Conservation (phyloP, 35 echinoderm and acorn worm species). For the Holothuria glaberrima region DNA sequence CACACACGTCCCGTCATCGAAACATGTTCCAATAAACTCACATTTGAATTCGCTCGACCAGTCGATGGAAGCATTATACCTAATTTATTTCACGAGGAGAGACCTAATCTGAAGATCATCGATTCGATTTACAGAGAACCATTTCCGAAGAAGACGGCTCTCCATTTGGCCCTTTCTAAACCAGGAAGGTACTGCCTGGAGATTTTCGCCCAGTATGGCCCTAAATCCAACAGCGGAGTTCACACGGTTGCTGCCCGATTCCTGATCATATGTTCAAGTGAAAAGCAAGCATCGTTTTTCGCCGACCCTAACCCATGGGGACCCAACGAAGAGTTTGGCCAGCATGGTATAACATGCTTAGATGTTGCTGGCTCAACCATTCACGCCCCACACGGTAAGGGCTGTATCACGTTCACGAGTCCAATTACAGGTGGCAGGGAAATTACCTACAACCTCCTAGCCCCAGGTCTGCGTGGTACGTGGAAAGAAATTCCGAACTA, state of each 20-base stretch:
- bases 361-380: conserved; percentile 46
- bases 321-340: not conserved
- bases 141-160: conserved; percentile 17
- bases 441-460: conserved; percentile 39
- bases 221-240: not conserved
- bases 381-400: conserved; percentile 27
- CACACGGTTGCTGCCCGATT: conserved; percentile 31
- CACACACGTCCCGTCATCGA: conserved; percentile 32
- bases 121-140: conserved; percentile 38
- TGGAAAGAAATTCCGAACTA: conserved; percentile 47
- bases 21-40: conserved; percentile 21
- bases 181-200: conserved; percentile 39
- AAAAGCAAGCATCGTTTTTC: conserved; percentile 34
- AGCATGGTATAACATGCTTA: not conserved
- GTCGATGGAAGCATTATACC: conserved; percentile 9
- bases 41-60: conserved; percentile 30
- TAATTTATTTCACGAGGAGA: conserved; percentile 37
- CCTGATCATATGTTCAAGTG: conserved; percentile 25
- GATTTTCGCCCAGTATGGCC: not conserved
- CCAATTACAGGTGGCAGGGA: conserved; percentile 17
- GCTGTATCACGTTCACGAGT: conserved; percentile 46
- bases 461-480: conserved; percentile 43
- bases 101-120: conserved; percentile 45
- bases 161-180: conserved; percentile 36
- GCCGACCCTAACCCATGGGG: conserved; percentile 53